These are phyloP conservation scores for Podarcis lilfordi DNA, from an alignment of 2,797 vertebrate species.

Conservation along the genomic window DNA sequence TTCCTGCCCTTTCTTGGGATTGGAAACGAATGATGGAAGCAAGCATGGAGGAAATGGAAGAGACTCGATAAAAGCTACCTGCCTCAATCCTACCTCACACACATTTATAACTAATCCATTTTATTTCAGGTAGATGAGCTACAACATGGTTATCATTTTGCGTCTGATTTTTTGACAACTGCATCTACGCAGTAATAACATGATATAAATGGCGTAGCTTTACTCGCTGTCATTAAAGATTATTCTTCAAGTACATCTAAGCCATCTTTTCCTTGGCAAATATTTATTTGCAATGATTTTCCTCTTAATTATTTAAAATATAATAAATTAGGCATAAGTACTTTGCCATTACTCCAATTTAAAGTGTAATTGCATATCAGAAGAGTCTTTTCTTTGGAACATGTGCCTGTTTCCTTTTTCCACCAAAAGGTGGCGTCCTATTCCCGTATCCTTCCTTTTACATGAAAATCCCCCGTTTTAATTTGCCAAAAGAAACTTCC, in stretches of 20 bases:
- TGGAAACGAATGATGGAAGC: not conserved
- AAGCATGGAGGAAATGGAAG: not conserved
- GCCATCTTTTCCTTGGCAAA: conserved; percentile 48
- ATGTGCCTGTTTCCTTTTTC: conserved; percentile 57
- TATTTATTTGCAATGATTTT: conserved; percentile 60
- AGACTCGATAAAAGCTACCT: accelerated
- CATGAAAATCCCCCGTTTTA: conserved; percentile 60
- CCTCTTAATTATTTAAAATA: conserved; percentile 66
- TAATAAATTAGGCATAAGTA: conserved; percentile 64
- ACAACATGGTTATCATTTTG: not conserved
- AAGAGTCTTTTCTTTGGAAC: conserved; percentile 51
- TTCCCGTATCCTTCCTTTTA: conserved; percentile 67
- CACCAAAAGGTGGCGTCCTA: conserved; percentile 81
- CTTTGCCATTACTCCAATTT: conserved; percentile 68
- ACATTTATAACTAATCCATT: accelerated
- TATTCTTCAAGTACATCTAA: conserved; percentile 23
- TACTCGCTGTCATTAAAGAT: not conserved
- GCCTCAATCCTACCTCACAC: not conserved
- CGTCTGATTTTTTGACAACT: not conserved
- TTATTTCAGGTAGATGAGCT: not conserved
- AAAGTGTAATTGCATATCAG: conserved; percentile 67
- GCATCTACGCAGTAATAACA: not conserved
- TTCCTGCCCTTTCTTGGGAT: not conserved
- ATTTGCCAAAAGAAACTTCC: conserved; percentile 77
- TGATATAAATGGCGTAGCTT: not conserved